Percentiles rank a stretch among this genome's conserved stretches.
These are phyloP conservation scores for Notothenia coriiceps DNA, from an alignment of 2,113 vertebrate species.

Conservation along the genomic window DNA sequence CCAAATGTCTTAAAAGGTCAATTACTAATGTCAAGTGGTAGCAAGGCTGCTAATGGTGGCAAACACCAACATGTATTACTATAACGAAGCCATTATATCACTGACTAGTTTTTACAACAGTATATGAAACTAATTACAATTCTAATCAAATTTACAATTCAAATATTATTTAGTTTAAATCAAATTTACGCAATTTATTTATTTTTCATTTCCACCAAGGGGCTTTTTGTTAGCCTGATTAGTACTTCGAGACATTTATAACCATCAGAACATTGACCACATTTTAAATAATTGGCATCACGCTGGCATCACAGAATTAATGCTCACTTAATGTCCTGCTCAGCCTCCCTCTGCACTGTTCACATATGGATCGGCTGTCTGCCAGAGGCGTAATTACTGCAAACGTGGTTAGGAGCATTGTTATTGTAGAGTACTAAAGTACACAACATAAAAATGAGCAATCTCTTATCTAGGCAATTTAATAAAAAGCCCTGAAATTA, in stretches of 20 bases:
- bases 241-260: slow-evolving; percentile 46
- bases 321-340: slow-evolving; percentile 67
- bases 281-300: slow-evolving; percentile 70
- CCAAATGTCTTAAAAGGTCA: slow-evolving; percentile 48
- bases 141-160: background rate
- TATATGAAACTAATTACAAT: background rate
- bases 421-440: slow-evolving; percentile 7
- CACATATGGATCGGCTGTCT: slow-evolving; percentile 64
- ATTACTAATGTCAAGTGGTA: slow-evolving; percentile 57
- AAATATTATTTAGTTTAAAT: background rate
- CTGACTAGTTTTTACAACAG: background rate
- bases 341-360: slow-evolving; percentile 61
- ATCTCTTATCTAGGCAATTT: slow-evolving; percentile 29
- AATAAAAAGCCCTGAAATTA: too few relatives aligned
- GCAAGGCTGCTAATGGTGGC: slow-evolving; percentile 3
- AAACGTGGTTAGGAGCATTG: slow-evolving; percentile 49
- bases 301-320: slow-evolving; percentile 63
- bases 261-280: slow-evolving; percentile 55
- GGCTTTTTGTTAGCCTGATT: slow-evolving; percentile 39
- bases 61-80: slow-evolving; percentile 1
- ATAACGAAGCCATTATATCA: background rate
- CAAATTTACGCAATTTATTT: too few relatives aligned
- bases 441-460: background rate
- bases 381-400: slow-evolving; percentile 58
- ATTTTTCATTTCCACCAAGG: slow-evolving; percentile 19